Conservation (phyloP, 2,113 vertebrate species). For the Nibea albiflora region DNA sequence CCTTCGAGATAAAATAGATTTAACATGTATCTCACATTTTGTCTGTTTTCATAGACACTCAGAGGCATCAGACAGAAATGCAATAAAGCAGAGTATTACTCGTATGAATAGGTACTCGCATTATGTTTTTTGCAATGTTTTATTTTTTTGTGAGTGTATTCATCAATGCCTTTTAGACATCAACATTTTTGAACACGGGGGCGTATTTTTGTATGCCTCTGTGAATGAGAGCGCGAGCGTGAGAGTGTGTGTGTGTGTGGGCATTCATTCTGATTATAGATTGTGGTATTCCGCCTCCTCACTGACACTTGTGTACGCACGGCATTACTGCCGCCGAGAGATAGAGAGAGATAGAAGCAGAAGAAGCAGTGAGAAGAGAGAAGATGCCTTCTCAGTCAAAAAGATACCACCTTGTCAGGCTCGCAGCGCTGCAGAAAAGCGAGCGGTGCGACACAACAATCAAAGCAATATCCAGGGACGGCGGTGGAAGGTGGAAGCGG, state of each 20-base stretch:
- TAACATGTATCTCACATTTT: slow-evolving; percentile 33
- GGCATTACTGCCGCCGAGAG: slow-evolving; percentile 30
- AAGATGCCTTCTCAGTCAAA: slow-evolving; percentile 26
- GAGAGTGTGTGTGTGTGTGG: background rate
- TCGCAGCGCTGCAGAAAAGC: background rate
- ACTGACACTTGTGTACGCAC: slow-evolving; percentile 29
- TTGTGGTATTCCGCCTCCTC: slow-evolving; percentile 52
- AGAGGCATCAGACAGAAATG: slow-evolving; percentile 27
- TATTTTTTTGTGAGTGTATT: background rate
- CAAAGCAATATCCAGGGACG: slow-evolving; percentile 17
- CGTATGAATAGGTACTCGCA: slow-evolving; percentile 48
- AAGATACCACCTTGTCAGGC: slow-evolving; percentile 30
- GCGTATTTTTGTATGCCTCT: slow-evolving; percentile 36
- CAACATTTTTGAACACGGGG: slow-evolving; percentile 7
- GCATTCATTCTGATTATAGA: slow-evolving; percentile 51
- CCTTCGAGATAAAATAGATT: slow-evolving; percentile 52
- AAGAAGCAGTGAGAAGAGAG: slow-evolving; percentile 29
- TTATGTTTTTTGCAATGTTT: slow-evolving; percentile 27
- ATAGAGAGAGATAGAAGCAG: background rate
- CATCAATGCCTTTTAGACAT: slow-evolving; percentile 36
- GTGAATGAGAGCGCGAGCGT: slow-evolving; percentile 36
- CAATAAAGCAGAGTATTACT: slow-evolving; percentile 9
- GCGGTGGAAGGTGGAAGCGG: background rate
- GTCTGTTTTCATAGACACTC: slow-evolving; percentile 18
- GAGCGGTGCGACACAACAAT: slow-evolving; percentile 14